Conservation (phyloP, 1,140 invertebrate genomes). For the Leptonema lineaticorne region DNA sequence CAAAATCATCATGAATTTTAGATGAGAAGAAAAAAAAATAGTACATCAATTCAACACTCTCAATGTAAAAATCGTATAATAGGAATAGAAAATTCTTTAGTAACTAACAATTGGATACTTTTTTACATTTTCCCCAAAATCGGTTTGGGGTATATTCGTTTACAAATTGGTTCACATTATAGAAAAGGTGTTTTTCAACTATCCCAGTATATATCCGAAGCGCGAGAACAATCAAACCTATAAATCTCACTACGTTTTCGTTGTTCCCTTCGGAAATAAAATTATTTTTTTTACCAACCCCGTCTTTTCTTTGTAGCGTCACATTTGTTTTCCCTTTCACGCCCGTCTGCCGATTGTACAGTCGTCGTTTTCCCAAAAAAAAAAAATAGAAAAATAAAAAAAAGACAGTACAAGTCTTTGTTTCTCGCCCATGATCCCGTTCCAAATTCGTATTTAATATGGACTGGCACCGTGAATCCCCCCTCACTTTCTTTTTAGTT, state of each 20-base stretch:
- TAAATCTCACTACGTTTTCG: conserved; percentile 19
- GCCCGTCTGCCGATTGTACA: too few relatives aligned
- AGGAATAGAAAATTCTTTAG: not conserved
- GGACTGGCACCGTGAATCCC: conserved; percentile 1
- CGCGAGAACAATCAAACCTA: conserved; percentile 14
- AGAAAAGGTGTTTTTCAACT: conserved; percentile 10
- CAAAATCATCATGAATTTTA: too few relatives aligned
- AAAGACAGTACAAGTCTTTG: too few relatives aligned
- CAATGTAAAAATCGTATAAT: not conserved
- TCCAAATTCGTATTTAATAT: conserved; percentile 24
- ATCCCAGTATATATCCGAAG: conserved; percentile 5
- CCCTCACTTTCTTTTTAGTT: conserved; percentile 19
- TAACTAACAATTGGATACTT: too few relatives aligned
- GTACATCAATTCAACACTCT: too few relatives aligned
- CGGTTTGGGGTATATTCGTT: not conserved
- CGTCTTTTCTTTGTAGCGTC: not conserved
- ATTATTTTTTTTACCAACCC: conserved; percentile 15
- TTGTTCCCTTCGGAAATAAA: conserved; percentile 14
- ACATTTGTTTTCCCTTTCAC: not conserved
- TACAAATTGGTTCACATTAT: conserved; percentile 4
- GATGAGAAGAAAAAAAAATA: too few relatives aligned
- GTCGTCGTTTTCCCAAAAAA: too few relatives aligned
- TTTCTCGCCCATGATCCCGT: not conserved
- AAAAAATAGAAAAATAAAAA: too few relatives aligned
- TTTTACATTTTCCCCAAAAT: conserved; percentile 2